phyloP scores from a whole-genome alignment of 1,140 invertebrate genomes.

The Bombus sibiricus region DNA sequence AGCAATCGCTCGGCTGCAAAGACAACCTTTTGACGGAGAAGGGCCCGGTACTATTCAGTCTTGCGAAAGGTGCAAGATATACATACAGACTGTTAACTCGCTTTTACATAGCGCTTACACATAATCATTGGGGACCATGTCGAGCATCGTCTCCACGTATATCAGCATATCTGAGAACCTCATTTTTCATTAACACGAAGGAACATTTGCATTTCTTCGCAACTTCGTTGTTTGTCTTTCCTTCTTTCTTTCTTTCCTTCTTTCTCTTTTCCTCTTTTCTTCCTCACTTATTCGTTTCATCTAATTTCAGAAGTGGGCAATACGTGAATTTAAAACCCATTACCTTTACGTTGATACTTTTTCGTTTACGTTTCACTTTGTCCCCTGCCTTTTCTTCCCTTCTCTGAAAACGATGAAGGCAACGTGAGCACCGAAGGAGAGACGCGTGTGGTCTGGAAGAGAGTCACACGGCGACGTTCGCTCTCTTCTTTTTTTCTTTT shows the following conservation, averaged over 20 bases:
- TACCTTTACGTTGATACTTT: neutral
- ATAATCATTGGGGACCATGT: conserved; percentile 48
- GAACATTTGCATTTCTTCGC: conserved; percentile 28
- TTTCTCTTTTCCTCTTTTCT: neutral
- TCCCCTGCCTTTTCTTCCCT: conserved; percentile 20
- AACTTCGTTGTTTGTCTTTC: neutral
- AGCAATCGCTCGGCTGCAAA: conserved; percentile 9
- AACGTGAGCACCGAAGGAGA: neutral
- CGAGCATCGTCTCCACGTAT: conserved; percentile 44
- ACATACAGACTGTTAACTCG: conserved; percentile 51
- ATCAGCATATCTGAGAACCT: conserved; percentile 14
- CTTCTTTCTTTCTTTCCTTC: neutral
- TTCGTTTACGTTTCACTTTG: conserved; percentile 1
- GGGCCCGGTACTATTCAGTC: neutral
- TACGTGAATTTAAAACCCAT: neutral
- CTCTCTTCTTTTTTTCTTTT: neutral
- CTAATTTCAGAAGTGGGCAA: neutral
- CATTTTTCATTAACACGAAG: conserved; percentile 14
- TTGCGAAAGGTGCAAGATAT: neutral
- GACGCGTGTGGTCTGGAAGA: neutral
- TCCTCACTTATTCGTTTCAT: too few species aligned
- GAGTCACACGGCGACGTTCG: neutral
- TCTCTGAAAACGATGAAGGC: neutral
- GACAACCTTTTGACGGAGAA: conserved; percentile 7
- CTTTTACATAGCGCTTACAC: conserved; percentile 61